These are phyloP conservation scores for Umimayanthus kanabou DNA, from an alignment of 92 coral and sea anemone genomes.

Conservation along the genomic window DNA sequence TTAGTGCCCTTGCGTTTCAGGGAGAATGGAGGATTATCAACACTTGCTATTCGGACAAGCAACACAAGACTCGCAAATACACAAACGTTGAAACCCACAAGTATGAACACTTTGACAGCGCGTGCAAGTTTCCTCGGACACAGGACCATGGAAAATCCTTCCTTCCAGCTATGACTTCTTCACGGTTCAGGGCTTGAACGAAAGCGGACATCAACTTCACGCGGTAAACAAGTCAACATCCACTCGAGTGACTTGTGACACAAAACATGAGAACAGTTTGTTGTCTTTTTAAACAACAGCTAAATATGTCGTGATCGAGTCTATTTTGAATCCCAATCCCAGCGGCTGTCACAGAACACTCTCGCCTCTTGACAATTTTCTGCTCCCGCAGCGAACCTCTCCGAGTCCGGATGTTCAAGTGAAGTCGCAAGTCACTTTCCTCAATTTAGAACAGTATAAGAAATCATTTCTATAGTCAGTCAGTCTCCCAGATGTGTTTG, in stretches of 20 bases:
- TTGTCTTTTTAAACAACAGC: too few relatives aligned
- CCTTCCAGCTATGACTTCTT: background rate
- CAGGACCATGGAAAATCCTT: background rate
- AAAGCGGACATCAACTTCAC: background rate
- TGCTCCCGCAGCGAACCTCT: background rate
- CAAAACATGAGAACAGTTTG: background rate
- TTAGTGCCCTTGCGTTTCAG: background rate
- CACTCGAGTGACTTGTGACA: background rate
- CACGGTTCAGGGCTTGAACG: background rate
- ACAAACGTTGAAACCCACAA: background rate
- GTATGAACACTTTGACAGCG: background rate
- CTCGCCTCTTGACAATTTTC: background rate
- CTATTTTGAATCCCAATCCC: background rate
- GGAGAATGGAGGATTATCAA: slow-evolving; percentile 2
- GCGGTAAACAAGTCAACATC: slow-evolving; percentile 4
- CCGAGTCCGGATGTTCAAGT: too few relatives aligned
- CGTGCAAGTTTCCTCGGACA: slow-evolving; percentile 35
- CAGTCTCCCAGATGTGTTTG: background rate
- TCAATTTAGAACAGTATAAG: background rate
- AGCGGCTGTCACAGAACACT: background rate
- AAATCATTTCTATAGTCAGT: background rate
- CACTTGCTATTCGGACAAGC: slow-evolving; percentile 24
- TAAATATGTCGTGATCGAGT: slow-evolving; percentile 26
- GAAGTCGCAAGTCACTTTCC: background rate
- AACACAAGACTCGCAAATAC: slow-evolving; percentile 6